Conservation (phyloP, 2,113 vertebrate species). For the Motacilla alba region DNA sequence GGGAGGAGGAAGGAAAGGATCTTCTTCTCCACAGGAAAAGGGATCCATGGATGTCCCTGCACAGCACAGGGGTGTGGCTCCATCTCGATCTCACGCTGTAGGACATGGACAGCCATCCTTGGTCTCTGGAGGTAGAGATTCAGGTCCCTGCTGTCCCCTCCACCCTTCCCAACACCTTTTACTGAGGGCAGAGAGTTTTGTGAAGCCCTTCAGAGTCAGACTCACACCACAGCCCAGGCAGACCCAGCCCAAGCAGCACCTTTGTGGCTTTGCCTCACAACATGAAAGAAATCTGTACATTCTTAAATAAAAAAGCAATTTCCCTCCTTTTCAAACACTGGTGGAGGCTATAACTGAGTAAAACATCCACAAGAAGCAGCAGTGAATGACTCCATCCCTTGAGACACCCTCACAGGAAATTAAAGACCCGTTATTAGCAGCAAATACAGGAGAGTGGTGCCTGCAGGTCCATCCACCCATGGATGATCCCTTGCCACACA, state of each 20-base stretch:
- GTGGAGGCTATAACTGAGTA: not conserved
- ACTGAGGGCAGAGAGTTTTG: not conserved
- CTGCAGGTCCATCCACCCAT: not conserved
- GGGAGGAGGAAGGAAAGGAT: not conserved
- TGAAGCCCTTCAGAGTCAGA: not conserved
- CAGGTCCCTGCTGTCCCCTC: not conserved
- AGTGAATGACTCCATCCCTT: not conserved
- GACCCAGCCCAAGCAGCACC: not conserved
- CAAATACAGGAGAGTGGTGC: not conserved
- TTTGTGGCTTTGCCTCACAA: not conserved
- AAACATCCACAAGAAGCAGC: not conserved
- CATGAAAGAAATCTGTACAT: not conserved
- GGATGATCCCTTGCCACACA: accelerated
- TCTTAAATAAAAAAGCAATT: not conserved
- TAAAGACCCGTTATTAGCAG: not conserved
- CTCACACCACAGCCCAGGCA: not conserved
- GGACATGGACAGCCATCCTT: not conserved
- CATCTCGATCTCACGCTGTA: accelerated
- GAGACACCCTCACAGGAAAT: not conserved
- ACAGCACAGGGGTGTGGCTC: not conserved
- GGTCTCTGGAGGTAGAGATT: not conserved
- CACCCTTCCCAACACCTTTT: not conserved
- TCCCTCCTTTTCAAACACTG: not conserved
- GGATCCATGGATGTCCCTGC: not conserved
- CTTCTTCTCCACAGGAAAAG: not conserved